Evolutionary conservation across 1,140 invertebrate genomes (phyloP).

Genomic region (Drosophila pachea): DNA sequence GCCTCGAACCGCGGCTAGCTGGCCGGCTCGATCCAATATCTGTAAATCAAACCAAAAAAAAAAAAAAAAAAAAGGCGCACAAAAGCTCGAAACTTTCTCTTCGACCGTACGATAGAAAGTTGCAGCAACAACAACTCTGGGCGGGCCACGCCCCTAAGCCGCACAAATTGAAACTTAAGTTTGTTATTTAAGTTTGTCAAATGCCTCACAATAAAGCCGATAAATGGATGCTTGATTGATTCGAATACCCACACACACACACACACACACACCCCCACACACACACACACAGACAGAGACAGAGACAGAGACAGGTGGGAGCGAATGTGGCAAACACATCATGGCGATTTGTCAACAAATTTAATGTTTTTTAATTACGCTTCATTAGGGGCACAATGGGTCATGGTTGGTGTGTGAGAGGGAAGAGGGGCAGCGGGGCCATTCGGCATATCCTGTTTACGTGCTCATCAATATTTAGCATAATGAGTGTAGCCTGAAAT

Average conservation of each 20-base stretch:
- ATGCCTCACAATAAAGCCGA: constrained; percentile 29
- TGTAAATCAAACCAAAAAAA: constrained; percentile 75
- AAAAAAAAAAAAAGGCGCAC: too few species aligned
- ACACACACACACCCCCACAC: neutral
- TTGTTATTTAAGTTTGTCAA: constrained; percentile 51
- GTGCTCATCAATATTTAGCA: constrained; percentile 66
- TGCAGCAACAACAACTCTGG: constrained; percentile 49
- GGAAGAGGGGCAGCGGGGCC: constrained; percentile 19
- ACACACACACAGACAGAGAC: neutral
- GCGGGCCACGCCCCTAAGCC: constrained; percentile 34
- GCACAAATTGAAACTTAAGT: constrained; percentile 61
- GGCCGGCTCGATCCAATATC: constrained; percentile 57
- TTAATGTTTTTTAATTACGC: constrained; percentile 71
- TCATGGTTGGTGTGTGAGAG: constrained; percentile 31
- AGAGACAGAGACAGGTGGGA: too few species aligned
- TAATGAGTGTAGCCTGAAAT: constrained; percentile 32
- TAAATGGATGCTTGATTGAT: constrained; percentile 58
- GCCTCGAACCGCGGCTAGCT: too few species aligned
- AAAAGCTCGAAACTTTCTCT: constrained; percentile 42
- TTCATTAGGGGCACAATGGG: constrained; percentile 46
- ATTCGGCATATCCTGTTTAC: constrained; percentile 4
- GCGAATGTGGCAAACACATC: too few species aligned
- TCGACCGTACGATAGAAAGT: constrained; percentile 60
- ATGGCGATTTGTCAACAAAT: constrained; percentile 38
- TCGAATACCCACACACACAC: constrained; percentile 8